These are phyloP conservation scores for Acromyrmex charruanus DNA, from an alignment of 1,140 invertebrate genomes.

Conservation along the genomic window DNA sequence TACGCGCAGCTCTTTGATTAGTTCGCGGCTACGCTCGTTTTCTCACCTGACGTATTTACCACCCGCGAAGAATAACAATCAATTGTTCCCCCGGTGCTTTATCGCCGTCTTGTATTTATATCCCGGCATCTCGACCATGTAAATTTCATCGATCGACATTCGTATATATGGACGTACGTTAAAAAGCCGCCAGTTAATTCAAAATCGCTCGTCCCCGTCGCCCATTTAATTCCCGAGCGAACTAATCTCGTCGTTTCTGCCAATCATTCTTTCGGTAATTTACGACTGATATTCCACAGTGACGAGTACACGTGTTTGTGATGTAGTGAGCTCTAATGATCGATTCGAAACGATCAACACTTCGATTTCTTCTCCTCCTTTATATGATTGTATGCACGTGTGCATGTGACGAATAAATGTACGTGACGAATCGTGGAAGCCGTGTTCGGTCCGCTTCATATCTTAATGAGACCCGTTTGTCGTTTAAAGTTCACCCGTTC, in stretches of 20 bases:
- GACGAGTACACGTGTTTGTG: constrained; percentile 10
- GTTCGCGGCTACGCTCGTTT: constrained; percentile 27
- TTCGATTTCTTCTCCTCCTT: background rate
- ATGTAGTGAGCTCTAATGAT: background rate
- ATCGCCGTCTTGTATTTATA: constrained; percentile 46
- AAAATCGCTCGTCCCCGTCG: constrained; percentile 16
- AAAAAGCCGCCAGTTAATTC: constrained; percentile 36
- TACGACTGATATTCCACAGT: constrained; percentile 34
- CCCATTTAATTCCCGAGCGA: constrained; percentile 22
- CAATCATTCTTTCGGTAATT: constrained; percentile 53
- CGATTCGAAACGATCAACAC: constrained; percentile 24
- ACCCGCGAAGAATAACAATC: constrained; percentile 49
- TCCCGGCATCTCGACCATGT: background rate
- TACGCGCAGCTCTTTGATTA: constrained; percentile 43
- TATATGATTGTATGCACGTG: background rate
- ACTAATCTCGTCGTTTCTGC: constrained; percentile 32
- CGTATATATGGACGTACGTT: constrained; percentile 7
- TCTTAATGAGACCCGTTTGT: constrained; percentile 82
- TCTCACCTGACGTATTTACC: constrained; percentile 41
- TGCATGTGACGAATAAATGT: background rate
- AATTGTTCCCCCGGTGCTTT: constrained; percentile 45
- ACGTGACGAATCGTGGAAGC: constrained; percentile 58
- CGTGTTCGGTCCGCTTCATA: constrained; percentile 77
- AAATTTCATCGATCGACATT: constrained; percentile 40
- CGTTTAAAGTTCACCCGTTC: constrained; percentile 82